Base-by-base conservation (phyloP, 2,113 vertebrate genomes). In the Brienomyrus longianalis region DNA sequence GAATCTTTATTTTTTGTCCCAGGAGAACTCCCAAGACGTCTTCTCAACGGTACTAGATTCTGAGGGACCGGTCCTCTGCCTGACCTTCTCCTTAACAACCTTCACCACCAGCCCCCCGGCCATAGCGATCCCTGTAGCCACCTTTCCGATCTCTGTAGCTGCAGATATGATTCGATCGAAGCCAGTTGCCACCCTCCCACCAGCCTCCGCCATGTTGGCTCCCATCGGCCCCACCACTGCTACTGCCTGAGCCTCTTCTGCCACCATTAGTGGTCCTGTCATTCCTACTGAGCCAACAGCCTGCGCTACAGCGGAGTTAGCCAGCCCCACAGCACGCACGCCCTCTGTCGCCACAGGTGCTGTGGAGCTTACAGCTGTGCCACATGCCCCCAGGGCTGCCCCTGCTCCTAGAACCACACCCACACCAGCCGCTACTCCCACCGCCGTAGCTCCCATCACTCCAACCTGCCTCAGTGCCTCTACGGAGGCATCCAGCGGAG, bases 41-140 rank as follows among this genome's bases (percentile, higher is more conserved):
- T 89, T 95, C 90, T 96, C 95, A 0, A 95, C 90, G 89, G 66
- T 92, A 56, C 6, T 90, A 77, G 56, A 80, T 45, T 92, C 94
- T 0, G 74, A 59, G 9, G 86, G 56, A 66, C 56, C 56, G 43
- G 91, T 80, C 43, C 93, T 74, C 23, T 80, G 50, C 56, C 92
- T 90, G 51, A 94, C 91, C 91, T 92, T 96, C 90, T 95, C 93
- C 90, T 94, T 96, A 10, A 95, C 93, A 85, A 96, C 94, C 90
- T 94, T 96, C 86, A 96, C 93, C 2, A 93, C 93, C 52, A 96
- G 89, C 13, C 94, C 92, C 5, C 94, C 94, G 0, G 94, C 93
- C 48, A 95, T 83, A 0, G 91, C 92, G 0, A 94, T 90, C 45
- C 94, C 94, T 1, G 91, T 93, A 8, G 92, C 95, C 15, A 94